A percentile compares a stretch with the other conserved stretches of the same genome.
phyloP scores from a whole-genome alignment of 2,113 vertebrate genomes.

The Paraplagusia blochii region DNA sequence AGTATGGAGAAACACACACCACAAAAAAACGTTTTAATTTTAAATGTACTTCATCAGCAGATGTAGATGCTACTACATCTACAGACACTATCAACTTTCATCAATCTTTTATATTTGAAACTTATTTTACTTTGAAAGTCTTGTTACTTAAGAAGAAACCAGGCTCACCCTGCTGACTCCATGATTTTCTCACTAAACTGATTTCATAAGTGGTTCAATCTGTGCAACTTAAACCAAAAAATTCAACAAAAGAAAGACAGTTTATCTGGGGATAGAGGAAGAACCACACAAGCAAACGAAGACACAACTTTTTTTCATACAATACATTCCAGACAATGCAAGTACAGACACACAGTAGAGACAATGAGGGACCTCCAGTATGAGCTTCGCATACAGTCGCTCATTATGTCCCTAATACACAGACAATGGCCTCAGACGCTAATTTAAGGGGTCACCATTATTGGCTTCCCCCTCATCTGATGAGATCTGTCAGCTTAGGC shows the following conservation, averaged over 20 bases:
- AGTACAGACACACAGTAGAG: slow-evolving; percentile 20
- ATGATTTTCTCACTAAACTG: background rate
- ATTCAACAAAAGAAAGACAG: background rate
- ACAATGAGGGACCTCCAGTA: slow-evolving; percentile 24
- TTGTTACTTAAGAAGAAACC: too few species aligned
- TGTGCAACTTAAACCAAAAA: too few species aligned
- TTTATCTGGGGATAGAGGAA: background rate
- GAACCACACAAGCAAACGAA: background rate
- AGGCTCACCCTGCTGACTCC: background rate
- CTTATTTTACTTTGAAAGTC: too few species aligned
- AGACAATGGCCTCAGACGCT: slow-evolving; percentile 48
- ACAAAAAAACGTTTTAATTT: background rate
- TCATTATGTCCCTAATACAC: slow-evolving; percentile 39
- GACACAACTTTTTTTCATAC: background rate
- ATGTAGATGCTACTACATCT: background rate
- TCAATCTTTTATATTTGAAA: too few species aligned
- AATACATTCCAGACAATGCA: slow-evolving; percentile 14
- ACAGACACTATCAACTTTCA: too few species aligned
- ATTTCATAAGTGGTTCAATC: too few species aligned
- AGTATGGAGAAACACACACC: background rate
- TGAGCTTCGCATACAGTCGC: slow-evolving; percentile 33
- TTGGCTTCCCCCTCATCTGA: slow-evolving; percentile 37
- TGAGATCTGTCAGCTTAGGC: slow-evolving; percentile 56
- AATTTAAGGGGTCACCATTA: slow-evolving; percentile 46
- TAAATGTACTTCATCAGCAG: too few species aligned